phyloP scores from a whole-genome alignment of 2,888 invertebrate species.

The Nomada ruficornis region DNA sequence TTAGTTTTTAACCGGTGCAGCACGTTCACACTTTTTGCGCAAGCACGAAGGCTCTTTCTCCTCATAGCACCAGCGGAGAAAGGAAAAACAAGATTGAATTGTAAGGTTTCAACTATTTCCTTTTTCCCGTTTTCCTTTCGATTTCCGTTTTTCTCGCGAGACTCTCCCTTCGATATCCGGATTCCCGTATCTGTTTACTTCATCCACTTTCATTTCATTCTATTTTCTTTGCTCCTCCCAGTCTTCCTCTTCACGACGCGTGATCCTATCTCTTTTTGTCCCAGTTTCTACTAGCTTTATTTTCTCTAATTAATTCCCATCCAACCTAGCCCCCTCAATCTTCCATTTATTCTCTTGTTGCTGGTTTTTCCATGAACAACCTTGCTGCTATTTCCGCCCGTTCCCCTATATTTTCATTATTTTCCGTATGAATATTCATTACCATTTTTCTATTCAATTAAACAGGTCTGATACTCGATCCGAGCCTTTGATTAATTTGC shows the following conservation, averaged over 20 bases:
- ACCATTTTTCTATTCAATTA: neutral
- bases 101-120: constrained; percentile 6
- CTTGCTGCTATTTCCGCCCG: neutral
- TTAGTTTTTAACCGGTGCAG: neutral
- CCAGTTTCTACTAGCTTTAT: neutral
- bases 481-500: neutral
- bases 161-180: constrained; percentile 4
- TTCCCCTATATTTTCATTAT: constrained; percentile 4
- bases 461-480: neutral
- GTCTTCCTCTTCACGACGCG: neutral
- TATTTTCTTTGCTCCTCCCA: neutral
- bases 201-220: neutral
- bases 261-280: neutral
- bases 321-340: no score
- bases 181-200: constrained; percentile 19
- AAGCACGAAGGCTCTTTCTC: neutral
- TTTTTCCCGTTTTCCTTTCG: constrained; percentile 6
- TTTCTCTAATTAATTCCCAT: constrained; percentile 40
- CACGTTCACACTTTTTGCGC: neutral
- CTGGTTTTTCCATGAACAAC: no score
- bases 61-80: neutral
- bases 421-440: constrained; percentile 15
- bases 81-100: constrained; percentile 14
- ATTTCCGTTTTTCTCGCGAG: constrained; percentile 14
- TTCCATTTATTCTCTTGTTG: no score